Evolutionary conservation across 30 jellyfish, hydroid and myxozoan genomes (phyloP).

Genomic region (Cassiopea xamachana): DNA sequence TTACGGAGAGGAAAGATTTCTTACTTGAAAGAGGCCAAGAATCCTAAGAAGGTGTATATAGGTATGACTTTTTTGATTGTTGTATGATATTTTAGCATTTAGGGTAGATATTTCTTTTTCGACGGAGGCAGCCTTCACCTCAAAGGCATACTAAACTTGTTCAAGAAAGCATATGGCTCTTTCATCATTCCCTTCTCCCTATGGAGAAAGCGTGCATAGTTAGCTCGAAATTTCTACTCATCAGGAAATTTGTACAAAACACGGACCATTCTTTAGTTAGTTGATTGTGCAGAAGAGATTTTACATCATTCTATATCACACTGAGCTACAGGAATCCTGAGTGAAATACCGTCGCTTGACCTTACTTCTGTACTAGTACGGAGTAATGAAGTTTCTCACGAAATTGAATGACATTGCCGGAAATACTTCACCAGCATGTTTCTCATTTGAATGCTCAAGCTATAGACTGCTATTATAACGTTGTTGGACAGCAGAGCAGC

Average conservation of each 20-base stretch:
- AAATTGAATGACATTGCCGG: slow-evolving; percentile 29
- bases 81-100: background rate
- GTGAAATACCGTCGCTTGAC: slow-evolving; percentile 1
- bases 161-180: slow-evolving; percentile 10
- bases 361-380: background rate
- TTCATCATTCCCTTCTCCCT: background rate
- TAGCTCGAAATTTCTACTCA: background rate
- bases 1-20: background rate
- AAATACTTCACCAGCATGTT: slow-evolving; percentile 41
- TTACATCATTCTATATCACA: too few relatives aligned
- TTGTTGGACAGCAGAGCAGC: slow-evolving; percentile 50
- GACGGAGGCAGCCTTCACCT: background rate
- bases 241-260: background rate
- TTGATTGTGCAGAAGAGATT: background rate
- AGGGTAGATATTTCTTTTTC: background rate
- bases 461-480: background rate
- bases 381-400: slow-evolving; percentile 18
- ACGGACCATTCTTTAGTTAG: background rate
- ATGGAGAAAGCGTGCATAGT: background rate
- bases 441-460: background rate
- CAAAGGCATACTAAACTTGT: background rate
- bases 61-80: background rate
- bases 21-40: background rate
- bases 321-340: background rate
- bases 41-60: background rate